phyloP scores from a whole-genome alignment of 2,113 vertebrate genomes.

The Albula goreensis region DNA sequence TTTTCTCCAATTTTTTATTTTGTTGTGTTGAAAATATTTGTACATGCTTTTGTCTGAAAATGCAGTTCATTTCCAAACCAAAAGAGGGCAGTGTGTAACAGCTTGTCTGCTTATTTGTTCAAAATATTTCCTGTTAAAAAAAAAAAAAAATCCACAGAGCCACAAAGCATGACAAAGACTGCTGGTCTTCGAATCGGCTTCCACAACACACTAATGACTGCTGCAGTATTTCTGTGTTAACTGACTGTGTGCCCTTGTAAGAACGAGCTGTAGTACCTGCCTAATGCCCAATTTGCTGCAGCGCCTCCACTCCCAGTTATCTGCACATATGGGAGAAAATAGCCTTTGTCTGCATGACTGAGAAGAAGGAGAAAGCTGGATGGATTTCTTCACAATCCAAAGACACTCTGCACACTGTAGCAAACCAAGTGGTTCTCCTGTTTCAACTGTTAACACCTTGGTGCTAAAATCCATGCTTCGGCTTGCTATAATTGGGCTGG shows the following conservation, averaged over 20 bases:
- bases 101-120: not conserved
- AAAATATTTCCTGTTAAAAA: not conserved
- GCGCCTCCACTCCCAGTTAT: conserved; percentile 33
- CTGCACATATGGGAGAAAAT: conserved; percentile 38
- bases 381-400: conserved; percentile 30
- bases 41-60: not conserved
- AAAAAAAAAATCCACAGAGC: not conserved
- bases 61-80: conserved; percentile 41
- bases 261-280: conserved; percentile 36
- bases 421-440: not conserved
- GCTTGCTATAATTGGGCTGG: no score
- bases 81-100: conserved; percentile 59
- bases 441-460: not conserved
- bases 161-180: conserved; percentile 20
- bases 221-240: conserved; percentile 45
- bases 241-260: conserved; percentile 49
- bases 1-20: no score
- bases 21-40: no score
- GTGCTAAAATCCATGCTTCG: not conserved
- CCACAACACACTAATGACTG: conserved; percentile 40
- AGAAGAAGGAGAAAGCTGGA: conserved; percentile 30
- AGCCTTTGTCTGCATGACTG: conserved; percentile 30
- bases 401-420: not conserved
- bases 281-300: conserved; percentile 32
- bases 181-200: conserved; percentile 24